Percentiles rank a stretch among this genome's conserved stretches.
Conservation (phyloP, 2,888 invertebrate genomes). For the Acronicta psi region DNA sequence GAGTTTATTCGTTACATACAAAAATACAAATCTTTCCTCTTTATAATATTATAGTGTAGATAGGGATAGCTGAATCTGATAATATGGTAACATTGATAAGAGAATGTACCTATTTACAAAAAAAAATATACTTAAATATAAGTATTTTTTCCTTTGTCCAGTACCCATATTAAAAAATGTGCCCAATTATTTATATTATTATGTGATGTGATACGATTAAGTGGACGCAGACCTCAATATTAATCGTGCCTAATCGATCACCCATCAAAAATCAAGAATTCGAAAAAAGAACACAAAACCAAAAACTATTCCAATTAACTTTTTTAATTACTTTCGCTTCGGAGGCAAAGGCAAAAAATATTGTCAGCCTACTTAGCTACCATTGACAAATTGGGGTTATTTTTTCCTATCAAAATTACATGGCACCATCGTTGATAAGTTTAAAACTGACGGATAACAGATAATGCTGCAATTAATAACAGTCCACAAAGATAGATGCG, state of each 20-base stretch:
- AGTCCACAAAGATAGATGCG: conserved; percentile 67
- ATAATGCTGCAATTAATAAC: conserved; percentile 77
- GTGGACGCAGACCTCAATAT: background rate
- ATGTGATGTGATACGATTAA: too few relatives aligned
- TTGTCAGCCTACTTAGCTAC: conserved; percentile 62
- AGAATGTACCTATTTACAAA: too few relatives aligned
- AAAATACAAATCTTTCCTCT: too few relatives aligned
- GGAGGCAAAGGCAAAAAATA: conserved; percentile 62
- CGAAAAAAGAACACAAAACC: conserved; percentile 47
- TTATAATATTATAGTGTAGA: too few relatives aligned
- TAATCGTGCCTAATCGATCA: conserved; percentile 30
- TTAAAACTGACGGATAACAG: conserved; percentile 66
- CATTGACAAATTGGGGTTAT: conserved; percentile 71
- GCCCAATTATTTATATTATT: too few relatives aligned
- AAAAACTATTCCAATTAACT: conserved; percentile 67
- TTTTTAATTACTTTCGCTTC: conserved; percentile 67
- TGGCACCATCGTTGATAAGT: conserved; percentile 67
- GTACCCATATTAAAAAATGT: too few relatives aligned
- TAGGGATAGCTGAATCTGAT: too few relatives aligned
- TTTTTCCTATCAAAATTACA: conserved; percentile 68
- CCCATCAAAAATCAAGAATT: conserved; percentile 50
- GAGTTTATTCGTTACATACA: too few relatives aligned
- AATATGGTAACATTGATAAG: too few relatives aligned
- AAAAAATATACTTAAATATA: too few relatives aligned
- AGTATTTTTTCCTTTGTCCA: too few relatives aligned